Evolutionary conservation across 2,113 vertebrate species (phyloP), one percentile per base, ranked within the genome.

Genomic region (Phoxinus phoxinus): DNA sequence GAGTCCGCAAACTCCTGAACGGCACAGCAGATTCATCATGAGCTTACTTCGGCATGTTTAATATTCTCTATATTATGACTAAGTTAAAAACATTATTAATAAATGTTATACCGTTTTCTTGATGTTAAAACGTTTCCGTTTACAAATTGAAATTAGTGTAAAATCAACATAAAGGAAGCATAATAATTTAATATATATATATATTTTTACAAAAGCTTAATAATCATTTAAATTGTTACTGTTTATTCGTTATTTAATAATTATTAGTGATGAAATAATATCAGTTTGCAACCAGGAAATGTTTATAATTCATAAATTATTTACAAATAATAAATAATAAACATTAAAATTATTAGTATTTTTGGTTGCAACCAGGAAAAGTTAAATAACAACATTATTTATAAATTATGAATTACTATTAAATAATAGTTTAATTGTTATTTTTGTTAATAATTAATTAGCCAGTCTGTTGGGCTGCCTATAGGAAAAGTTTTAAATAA

Each of bases 1-100:
- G 96, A 97, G 94, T 99, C 97, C 17, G 97, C 97, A 94, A 99
- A 99, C 93, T 97, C 97, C 98, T 99, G 94, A 51, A 4, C 74
- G 21, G 83, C 3, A 41, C 10, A 23, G 13, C 13, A 58, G 32
- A 51, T 25, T 35, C 11, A 71, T 32, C 25, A 0, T 4, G 27
- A 7, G 13, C 6, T 17, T 63, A 63, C 12, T 30, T 63, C 3
- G 15, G 9, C 11, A 25, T 61, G 11, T 63, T 67, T 5, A 44
- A 44, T 44, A 44, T 44, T 44, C 1, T 44, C 41, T 44, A 30
- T 61, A 61, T 25, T 35, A 35, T 35, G 32, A 35, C 35, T 35
- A 46, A 46, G 12, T 46, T 46, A 27, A 27, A 61, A 25, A 27
- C 1, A 2, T 5, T 3, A 27, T 13, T 61, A 61, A 61, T 61